Evolutionary conservation across 1,140 invertebrate genomes (phyloP).

Genomic region (silkworm (Bombyx mori)): DNA sequence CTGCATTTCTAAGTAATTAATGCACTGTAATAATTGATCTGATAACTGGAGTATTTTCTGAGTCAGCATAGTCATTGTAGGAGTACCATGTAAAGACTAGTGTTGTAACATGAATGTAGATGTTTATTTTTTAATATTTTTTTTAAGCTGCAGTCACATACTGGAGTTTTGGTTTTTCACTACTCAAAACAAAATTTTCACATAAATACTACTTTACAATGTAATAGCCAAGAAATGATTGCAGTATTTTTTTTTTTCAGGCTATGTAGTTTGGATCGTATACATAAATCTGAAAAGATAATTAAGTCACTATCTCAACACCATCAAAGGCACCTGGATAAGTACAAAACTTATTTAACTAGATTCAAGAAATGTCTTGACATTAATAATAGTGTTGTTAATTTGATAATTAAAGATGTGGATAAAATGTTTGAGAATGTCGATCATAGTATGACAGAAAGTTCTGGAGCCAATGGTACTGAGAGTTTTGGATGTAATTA

Average conservation of each 20-base stretch:
- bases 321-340: conserved; percentile 83
- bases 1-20: no score
- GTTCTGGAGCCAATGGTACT: conserved; percentile 31
- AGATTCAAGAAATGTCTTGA: conserved; percentile 85
- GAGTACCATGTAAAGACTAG: no score
- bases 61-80: no score
- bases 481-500: conserved; percentile 56
- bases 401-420: conserved; percentile 86
- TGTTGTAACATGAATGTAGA: no score
- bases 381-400: conserved; percentile 87
- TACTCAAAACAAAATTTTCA: no score
- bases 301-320: conserved; percentile 79
- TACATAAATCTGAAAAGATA: conserved; percentile 82
- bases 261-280: conserved; percentile 74
- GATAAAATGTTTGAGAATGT: conserved; percentile 82
- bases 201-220: no score
- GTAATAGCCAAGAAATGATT: no score
- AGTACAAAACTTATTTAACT: conserved; percentile 83
- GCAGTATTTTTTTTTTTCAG: conserved; percentile 17
- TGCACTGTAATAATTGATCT: no score
- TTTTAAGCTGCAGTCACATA: no score
- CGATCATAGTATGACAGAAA: conserved; percentile 35
- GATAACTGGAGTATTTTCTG: no score
- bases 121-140: no score
- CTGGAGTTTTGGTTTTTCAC: no score